These are phyloP conservation scores for Napeogenes sylphis DNA, from an alignment of 2,888 invertebrate species.

Conservation along the genomic window DNA sequence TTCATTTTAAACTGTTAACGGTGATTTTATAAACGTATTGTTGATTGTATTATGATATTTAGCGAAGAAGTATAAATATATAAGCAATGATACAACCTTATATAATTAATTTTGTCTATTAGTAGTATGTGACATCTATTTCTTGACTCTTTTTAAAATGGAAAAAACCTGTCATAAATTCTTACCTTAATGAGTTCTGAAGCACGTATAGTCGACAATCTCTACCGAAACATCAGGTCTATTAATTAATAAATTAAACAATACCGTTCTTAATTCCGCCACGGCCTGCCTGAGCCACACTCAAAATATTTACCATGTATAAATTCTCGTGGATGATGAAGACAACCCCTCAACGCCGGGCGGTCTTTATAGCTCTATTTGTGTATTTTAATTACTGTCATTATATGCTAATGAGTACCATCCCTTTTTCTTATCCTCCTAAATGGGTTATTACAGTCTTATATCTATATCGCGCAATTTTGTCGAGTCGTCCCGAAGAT, in stretches of 20 bases:
- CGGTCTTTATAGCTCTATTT: slow-evolving; percentile 81
- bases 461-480: slow-evolving; percentile 69
- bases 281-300: slow-evolving; percentile 60
- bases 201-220: slow-evolving; percentile 39
- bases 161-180: too few relatives aligned
- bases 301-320: slow-evolving; percentile 76
- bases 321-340: slow-evolving; percentile 74
- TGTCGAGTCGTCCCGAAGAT: slow-evolving; percentile 66
- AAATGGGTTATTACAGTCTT: slow-evolving; percentile 76
- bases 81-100: too few relatives aligned
- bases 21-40: neutral
- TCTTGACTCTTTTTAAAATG: too few relatives aligned
- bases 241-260: slow-evolving; percentile 78
- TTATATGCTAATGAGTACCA: slow-evolving; percentile 80
- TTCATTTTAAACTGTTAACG: slow-evolving; percentile 18
- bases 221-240: slow-evolving; percentile 63
- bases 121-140: too few relatives aligned
- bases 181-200: slow-evolving; percentile 22
- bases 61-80: too few relatives aligned
- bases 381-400: slow-evolving; percentile 85
- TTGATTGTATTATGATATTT: neutral
- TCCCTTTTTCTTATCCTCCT: slow-evolving; percentile 78
- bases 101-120: too few relatives aligned
- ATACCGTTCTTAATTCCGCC: slow-evolving; percentile 66
- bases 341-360: slow-evolving; percentile 75